Percentiles rank a stretch among this genome's conserved stretches.
phyloP scores from a whole-genome alignment of 2,113 vertebrate genomes.

The Cyphomyrus discorhynchus region DNA sequence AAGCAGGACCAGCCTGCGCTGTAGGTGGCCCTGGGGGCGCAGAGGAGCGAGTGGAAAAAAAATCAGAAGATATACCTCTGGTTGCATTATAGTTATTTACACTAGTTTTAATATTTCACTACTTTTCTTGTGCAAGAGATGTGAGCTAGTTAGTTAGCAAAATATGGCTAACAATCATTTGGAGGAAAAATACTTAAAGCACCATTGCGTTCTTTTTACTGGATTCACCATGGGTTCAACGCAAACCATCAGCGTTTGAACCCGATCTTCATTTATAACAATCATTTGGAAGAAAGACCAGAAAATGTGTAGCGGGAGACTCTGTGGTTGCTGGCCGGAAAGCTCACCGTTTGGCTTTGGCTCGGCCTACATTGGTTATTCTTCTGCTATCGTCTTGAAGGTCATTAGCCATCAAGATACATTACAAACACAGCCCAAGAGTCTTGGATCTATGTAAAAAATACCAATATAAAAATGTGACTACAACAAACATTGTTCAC shows the following conservation, averaged over 20 bases:
- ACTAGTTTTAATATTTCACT: neutral
- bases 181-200: too few species aligned
- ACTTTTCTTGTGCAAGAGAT: neutral
- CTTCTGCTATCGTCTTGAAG: slow-evolving; percentile 10
- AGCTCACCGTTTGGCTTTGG: neutral
- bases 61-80: neutral
- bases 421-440: slow-evolving; percentile 37
- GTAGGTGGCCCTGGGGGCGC: neutral
- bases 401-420: slow-evolving; percentile 44
- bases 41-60: neutral
- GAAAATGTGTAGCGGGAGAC: neutral
- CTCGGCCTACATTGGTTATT: slow-evolving; percentile 9
- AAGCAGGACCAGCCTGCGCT: neutral
- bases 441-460: slow-evolving; percentile 33
- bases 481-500: too few species aligned
- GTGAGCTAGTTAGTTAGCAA: too few species aligned
- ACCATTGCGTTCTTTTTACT: neutral
- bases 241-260: neutral
- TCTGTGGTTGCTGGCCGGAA: slow-evolving; percentile 3
- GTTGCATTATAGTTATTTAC: neutral
- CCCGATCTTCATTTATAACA: neutral
- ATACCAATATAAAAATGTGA: slow-evolving; percentile 43
- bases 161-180: too few species aligned
- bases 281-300: slow-evolving; percentile 14
- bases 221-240: neutral